Evolutionary conservation across 23 tunicate genomes (phyloP).

Genomic region (Trididemnum nubilum): DNA sequence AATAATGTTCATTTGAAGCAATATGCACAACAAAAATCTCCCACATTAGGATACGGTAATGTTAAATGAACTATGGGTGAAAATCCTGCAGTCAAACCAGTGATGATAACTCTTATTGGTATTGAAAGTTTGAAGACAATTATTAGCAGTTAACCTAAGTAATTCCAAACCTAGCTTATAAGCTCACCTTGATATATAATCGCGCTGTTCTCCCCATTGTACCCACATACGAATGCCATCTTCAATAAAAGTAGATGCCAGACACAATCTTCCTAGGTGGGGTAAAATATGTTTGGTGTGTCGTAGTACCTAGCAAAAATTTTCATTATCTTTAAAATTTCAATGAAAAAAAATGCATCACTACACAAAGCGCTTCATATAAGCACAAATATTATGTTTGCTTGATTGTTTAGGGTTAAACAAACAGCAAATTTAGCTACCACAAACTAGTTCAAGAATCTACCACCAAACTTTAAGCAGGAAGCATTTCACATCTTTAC

Average conservation of each 20-base stretch:
- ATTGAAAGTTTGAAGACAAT: too few relatives aligned
- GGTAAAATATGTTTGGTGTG: conserved; percentile 93
- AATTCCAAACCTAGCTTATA: too few relatives aligned
- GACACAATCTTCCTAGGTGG: conserved; percentile 94
- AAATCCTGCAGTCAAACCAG: too few relatives aligned
- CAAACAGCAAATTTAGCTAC: not conserved
- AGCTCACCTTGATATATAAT: conserved; percentile 85
- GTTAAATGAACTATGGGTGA: too few relatives aligned
- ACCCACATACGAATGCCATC: conserved; percentile 99
- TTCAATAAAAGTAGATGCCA: conserved; percentile 94
- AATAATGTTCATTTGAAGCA: too few relatives aligned
- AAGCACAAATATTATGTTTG: not conserved
- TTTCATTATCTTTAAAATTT: not conserved
- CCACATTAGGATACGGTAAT: too few relatives aligned
- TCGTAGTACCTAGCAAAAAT: conserved; percentile 69
- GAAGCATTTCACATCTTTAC: too few relatives aligned
- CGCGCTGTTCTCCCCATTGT: conserved; percentile 99
- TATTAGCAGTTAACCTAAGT: too few relatives aligned
- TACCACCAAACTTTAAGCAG: too few relatives aligned
- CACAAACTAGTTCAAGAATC: too few relatives aligned
- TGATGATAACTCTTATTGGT: too few relatives aligned
- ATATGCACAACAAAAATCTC: too few relatives aligned
- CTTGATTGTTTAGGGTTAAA: not conserved
- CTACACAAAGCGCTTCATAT: not conserved
- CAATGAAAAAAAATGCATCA: not conserved